Percentiles rank a stretch among this genome's conserved stretches.
Conservation (phyloP, 2,797 vertebrate species). For the Sitta carolinensis region DNA sequence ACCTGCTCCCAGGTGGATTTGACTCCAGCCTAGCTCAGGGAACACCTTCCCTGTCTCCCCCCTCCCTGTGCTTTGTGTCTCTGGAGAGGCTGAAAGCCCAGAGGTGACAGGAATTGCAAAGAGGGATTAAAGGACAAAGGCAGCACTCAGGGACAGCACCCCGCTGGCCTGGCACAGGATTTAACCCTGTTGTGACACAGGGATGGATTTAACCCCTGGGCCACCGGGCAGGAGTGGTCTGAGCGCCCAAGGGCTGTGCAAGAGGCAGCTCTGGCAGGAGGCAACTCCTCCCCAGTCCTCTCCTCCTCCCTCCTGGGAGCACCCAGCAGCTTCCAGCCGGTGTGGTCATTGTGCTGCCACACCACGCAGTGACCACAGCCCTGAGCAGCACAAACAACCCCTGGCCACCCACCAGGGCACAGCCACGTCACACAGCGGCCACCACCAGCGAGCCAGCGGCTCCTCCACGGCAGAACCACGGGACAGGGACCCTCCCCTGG, state of each 20-base stretch:
- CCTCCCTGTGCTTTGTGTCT: neutral
- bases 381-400: fast-evolving
- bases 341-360: neutral
- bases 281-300: neutral
- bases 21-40: neutral
- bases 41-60: neutral
- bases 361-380: neutral
- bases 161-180: neutral
- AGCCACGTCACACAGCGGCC: neutral
- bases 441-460: neutral
- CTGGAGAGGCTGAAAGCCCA: neutral
- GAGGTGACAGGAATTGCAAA: neutral
- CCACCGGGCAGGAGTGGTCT: neutral
- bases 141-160: neutral
- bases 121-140: constrained; percentile 13
- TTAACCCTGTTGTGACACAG: neutral
- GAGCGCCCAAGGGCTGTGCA: neutral
- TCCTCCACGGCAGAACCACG: neutral
- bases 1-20: neutral
- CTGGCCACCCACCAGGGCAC: fast-evolving
- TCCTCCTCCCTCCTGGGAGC: neutral
- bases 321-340: neutral
- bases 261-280: neutral
- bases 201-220: neutral
- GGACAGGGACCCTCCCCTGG: neutral